These are phyloP conservation scores for Netelia inedita DNA, from an alignment of 2,888 invertebrate species.

Conservation along the genomic window DNA sequence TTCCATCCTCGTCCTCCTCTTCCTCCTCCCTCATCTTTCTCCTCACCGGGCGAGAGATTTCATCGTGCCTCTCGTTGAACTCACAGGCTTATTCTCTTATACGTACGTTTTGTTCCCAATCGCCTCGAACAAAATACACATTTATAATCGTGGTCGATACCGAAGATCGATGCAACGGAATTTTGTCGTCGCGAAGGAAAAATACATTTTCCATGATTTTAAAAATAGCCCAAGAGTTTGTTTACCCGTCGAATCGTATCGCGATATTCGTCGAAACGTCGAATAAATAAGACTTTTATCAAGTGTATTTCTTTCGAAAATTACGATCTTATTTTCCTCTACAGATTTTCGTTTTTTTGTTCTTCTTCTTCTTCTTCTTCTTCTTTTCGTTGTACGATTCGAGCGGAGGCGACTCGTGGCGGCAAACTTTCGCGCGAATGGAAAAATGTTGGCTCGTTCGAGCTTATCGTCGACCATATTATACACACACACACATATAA, in stretches of 20 bases:
- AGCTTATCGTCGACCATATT: neutral
- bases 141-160: neutral
- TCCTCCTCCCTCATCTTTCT: no score
- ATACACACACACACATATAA: neutral
- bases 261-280: neutral
- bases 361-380: neutral
- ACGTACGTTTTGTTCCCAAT: no score
- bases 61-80: neutral
- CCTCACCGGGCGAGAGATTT: neutral
- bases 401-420: neutral
- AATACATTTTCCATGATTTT: conserved; percentile 31
- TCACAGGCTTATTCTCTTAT: no score
- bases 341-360: no score
- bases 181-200: neutral
- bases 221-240: neutral
- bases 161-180: conserved; percentile 17
- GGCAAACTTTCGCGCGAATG: neutral
- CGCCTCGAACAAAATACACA: neutral
- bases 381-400: neutral
- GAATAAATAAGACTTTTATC: neutral
- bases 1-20: neutral
- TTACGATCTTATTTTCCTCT: neutral
- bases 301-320: neutral
- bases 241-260: neutral
- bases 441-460: neutral